Evolutionary conservation across 2,888 invertebrate genomes (phyloP).

Genomic region (Orthonevra nobilis): DNA sequence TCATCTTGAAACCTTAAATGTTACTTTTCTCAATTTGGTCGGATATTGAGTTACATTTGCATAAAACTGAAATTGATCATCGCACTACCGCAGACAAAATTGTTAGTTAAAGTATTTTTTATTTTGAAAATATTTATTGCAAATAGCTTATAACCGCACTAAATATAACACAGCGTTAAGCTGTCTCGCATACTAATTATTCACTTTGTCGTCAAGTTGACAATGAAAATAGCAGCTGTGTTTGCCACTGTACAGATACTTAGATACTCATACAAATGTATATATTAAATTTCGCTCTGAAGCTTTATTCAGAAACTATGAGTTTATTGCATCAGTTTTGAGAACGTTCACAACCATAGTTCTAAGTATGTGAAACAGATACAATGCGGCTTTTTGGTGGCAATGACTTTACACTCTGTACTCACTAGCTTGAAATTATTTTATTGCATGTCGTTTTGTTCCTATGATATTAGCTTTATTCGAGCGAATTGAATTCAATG

Average conservation of each 20-base stretch:
- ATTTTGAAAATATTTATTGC: slow-evolving; percentile 31
- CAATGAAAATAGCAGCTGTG: slow-evolving; percentile 33
- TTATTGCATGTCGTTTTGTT: slow-evolving; percentile 37
- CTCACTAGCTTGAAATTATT: slow-evolving; percentile 46
- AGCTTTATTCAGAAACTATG: not conserved
- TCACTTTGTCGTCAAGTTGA: slow-evolving; percentile 14
- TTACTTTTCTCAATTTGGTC: not conserved
- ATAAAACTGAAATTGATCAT: too few relatives aligned
- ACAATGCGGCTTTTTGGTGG: too few relatives aligned
- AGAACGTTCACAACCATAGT: not conserved
- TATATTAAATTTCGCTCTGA: not conserved
- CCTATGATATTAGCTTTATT: too few relatives aligned
- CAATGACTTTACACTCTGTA: slow-evolving; percentile 49
- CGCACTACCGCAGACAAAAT: too few relatives aligned
- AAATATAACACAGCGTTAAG: not conserved
- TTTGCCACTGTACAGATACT: not conserved
- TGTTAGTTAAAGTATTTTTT: not conserved
- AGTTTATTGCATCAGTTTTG: not conserved
- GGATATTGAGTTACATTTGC: too few relatives aligned
- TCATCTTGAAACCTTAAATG: slow-evolving; percentile 1
- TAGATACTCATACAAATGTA: too few relatives aligned
- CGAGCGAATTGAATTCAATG: slow-evolving; percentile 51
- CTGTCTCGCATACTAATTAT: slow-evolving; percentile 29
- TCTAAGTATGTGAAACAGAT: too few relatives aligned
- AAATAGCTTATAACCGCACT: slow-evolving; percentile 28